Percentiles rank a stretch among this genome's conserved stretches.
Evolutionary conservation across 1,140 invertebrate species (phyloP).

Genomic region (Heliothis subflexa): DNA sequence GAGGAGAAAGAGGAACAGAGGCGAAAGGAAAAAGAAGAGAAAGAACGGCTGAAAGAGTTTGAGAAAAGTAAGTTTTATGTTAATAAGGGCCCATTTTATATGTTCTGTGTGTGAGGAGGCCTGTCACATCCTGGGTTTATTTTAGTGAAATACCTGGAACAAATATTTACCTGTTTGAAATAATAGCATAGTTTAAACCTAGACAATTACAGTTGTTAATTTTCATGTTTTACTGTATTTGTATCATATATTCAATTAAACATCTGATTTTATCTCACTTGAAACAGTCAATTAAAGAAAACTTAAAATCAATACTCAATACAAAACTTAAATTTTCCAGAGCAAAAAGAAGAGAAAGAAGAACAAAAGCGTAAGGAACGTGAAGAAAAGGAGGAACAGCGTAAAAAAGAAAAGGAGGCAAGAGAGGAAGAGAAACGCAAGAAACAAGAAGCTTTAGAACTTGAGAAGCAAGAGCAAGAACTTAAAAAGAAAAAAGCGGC

Average conservation of each 20-base stretch:
- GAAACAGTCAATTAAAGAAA: too few relatives aligned
- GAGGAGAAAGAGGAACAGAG: constrained; percentile 85
- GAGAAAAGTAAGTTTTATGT: constrained; percentile 75
- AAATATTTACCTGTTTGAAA: too few relatives aligned
- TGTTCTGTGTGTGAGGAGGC: too few relatives aligned
- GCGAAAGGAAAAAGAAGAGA: constrained; percentile 86
- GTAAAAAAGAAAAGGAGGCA: constrained; percentile 87
- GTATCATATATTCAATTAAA: too few relatives aligned
- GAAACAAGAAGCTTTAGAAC: constrained; percentile 88
- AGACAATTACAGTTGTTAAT: too few relatives aligned
- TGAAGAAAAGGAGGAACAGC: constrained; percentile 87
- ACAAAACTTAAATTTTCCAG: constrained; percentile 53
- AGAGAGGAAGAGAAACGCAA: constrained; percentile 88
- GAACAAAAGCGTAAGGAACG: constrained; percentile 85
- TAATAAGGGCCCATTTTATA: neutral
- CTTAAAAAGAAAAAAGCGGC: constrained; percentile 91
- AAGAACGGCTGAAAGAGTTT: constrained; percentile 82
- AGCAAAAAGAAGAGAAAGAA: constrained; percentile 78
- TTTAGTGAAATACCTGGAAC: too few relatives aligned
- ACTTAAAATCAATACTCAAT: neutral
- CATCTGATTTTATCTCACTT: neutral
- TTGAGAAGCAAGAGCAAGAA: constrained; percentile 89
- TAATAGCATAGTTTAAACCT: too few relatives aligned
- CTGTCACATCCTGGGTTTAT: too few relatives aligned
- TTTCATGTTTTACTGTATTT: too few relatives aligned